Evolutionary conservation across 2,888 invertebrate species (phyloP).

Genomic region (Melieria crassipennis): DNA sequence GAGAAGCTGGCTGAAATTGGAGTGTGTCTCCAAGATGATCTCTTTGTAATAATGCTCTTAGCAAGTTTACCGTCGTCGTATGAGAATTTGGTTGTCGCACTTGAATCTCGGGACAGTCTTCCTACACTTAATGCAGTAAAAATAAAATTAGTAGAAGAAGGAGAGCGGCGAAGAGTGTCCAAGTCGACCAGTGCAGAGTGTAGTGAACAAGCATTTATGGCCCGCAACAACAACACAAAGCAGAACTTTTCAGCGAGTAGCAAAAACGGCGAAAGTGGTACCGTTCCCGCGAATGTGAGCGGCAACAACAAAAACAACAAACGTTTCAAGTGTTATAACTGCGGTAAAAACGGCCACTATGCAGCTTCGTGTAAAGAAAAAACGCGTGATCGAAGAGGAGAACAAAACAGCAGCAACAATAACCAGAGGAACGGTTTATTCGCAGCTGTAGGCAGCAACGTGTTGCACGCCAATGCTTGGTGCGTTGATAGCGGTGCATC

Average conservation of each 20-base stretch:
- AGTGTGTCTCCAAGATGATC: not conserved
- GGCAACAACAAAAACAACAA: slow-evolving; percentile 3
- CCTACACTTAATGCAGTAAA: not conserved
- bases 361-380: slow-evolving; percentile 15
- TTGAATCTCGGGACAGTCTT: not conserved
- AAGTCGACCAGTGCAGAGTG: not conserved
- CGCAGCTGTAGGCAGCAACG: not conserved
- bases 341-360: slow-evolving; percentile 21
- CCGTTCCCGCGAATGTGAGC: not conserved
- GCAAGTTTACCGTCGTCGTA: not conserved
- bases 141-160: not conserved
- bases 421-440: slow-evolving; percentile 20
- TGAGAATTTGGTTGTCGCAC: not conserved
- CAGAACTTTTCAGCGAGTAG: not conserved
- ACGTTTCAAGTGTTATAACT: slow-evolving; percentile 22
- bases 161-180: too few species aligned
- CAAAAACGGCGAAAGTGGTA: not conserved
- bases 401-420: slow-evolving; percentile 8
- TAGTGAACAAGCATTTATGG: not conserved
- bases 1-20: slow-evolving; percentile 7
- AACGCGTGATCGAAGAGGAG: not conserved
- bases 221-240: not conserved
- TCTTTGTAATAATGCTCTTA: slow-evolving; percentile 5
- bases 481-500: slow-evolving; percentile 31
- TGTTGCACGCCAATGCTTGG: slow-evolving; percentile 15